A percentile compares a stretch with the other conserved stretches of the same genome.
These are phyloP conservation scores for Drosophila mulleri DNA, from an alignment of 2,888 invertebrate genomes.

Conservation along the genomic window DNA sequence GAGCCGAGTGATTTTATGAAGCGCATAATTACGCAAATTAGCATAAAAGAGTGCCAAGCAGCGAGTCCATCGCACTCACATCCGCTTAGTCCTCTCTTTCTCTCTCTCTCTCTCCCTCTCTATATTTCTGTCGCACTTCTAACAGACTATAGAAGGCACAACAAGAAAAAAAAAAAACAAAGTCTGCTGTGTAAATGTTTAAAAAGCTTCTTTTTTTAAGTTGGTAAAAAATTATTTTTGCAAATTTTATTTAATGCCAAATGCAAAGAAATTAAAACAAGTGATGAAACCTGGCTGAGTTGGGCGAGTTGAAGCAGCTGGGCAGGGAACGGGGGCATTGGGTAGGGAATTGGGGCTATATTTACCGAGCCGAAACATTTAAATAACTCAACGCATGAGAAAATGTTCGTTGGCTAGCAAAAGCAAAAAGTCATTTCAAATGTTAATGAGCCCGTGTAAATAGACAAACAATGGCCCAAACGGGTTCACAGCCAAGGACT, in stretches of 20 bases:
- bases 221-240: slow-evolving; percentile 72
- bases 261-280: slow-evolving; percentile 66
- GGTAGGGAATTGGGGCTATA: slow-evolving; percentile 18
- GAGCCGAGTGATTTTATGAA: slow-evolving; percentile 73
- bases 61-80: slow-evolving; percentile 53
- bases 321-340: not conserved
- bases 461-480: slow-evolving; percentile 75
- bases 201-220: slow-evolving; percentile 54
- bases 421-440: slow-evolving; percentile 78
- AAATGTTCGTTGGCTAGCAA: slow-evolving; percentile 48
- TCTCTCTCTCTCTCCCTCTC: too few species aligned
- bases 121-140: not conserved
- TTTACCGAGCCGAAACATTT: slow-evolving; percentile 69
- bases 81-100: slow-evolving; percentile 6
- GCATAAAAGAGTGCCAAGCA: slow-evolving; percentile 72
- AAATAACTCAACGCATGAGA: slow-evolving; percentile 64
- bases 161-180: not conserved
- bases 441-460: slow-evolving; percentile 80
- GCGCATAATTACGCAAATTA: slow-evolving; percentile 81
- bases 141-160: slow-evolving; percentile 22
- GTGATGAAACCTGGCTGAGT: slow-evolving; percentile 21
- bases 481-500: slow-evolving; percentile 30
- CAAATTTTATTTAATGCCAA: slow-evolving; percentile 77
- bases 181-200: slow-evolving; percentile 52
- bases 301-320: too few species aligned